These are phyloP conservation scores for Keiferia lycopersicella DNA, from an alignment of 2,888 invertebrate genomes.

Conservation along the genomic window DNA sequence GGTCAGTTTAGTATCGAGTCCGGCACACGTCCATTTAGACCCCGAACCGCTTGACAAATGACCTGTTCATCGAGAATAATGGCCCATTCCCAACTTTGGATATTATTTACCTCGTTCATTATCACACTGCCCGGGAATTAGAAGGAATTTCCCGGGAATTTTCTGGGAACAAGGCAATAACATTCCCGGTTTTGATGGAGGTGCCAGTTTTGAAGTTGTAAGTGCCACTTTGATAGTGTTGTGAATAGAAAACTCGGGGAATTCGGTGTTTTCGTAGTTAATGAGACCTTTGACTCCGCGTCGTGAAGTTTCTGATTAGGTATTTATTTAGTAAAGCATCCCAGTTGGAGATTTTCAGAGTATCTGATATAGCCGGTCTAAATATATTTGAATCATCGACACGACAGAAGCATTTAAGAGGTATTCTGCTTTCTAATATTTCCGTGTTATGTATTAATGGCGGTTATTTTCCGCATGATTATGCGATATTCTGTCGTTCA, in stretches of 20 bases:
- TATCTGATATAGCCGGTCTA: too few species aligned
- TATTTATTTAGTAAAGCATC: neutral
- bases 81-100: conserved; percentile 56
- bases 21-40: conserved; percentile 55
- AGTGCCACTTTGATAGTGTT: conserved; percentile 11
- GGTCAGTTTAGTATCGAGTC: conserved; percentile 26
- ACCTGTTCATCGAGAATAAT: conserved; percentile 66
- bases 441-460: too few species aligned
- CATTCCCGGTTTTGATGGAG: conserved; percentile 19
- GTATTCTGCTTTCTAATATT: too few species aligned
- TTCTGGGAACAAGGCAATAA: conserved; percentile 20
- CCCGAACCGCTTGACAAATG: conserved; percentile 59
- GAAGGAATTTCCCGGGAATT: conserved; percentile 27
- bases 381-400: too few species aligned
- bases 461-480: too few species aligned
- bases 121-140: conserved; percentile 37
- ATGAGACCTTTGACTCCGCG: neutral
- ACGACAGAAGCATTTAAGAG: too few species aligned
- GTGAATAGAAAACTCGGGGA: neutral
- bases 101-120: conserved; percentile 52
- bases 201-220: conserved; percentile 17
- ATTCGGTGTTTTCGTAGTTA: neutral
- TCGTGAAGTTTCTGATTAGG: neutral
- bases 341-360: too few species aligned
- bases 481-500: too few species aligned